Evolutionary conservation across 1,140 invertebrate genomes (phyloP).

Genomic region (Hyles vespertilio): DNA sequence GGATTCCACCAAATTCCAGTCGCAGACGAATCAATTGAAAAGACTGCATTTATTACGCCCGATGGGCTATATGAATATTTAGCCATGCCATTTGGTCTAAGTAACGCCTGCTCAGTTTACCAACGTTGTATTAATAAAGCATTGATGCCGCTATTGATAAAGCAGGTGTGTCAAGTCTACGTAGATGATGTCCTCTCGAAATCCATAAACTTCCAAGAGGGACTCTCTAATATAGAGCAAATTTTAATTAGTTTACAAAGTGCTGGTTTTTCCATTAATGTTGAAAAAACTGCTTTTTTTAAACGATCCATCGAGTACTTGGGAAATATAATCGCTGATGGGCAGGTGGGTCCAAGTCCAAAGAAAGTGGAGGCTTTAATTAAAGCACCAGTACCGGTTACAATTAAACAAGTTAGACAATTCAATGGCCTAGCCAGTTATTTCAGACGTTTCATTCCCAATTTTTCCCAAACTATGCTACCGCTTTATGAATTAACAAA

Average conservation of each 20-base stretch:
- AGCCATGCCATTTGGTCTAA: slow-evolving; percentile 27
- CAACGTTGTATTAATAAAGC: slow-evolving; percentile 33
- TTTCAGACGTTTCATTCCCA: slow-evolving; percentile 58
- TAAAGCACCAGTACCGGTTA: slow-evolving; percentile 31
- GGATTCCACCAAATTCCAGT: slow-evolving; percentile 57
- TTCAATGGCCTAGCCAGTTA: slow-evolving; percentile 68
- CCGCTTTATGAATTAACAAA: slow-evolving; percentile 21
- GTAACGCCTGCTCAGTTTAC: slow-evolving; percentile 22
- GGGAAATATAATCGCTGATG: slow-evolving; percentile 29
- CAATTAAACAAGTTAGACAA: slow-evolving; percentile 37
- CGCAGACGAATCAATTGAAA: slow-evolving; percentile 41
- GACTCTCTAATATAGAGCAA: slow-evolving; percentile 25
- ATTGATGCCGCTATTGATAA: slow-evolving; percentile 4
- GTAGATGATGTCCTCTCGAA: not conserved
- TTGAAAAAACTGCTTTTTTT: slow-evolving; percentile 31
- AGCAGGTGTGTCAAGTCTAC: not conserved
- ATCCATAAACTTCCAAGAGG: not conserved
- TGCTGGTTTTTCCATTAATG: slow-evolving; percentile 34
- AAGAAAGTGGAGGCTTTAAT: slow-evolving; percentile 32
- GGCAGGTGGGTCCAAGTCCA: slow-evolving; percentile 29
- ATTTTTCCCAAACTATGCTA: slow-evolving; percentile 41
- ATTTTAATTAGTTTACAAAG: slow-evolving; percentile 29
- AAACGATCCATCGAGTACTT: slow-evolving; percentile 37
- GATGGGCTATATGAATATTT: slow-evolving; percentile 25
- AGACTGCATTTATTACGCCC: slow-evolving; percentile 70